Percentiles rank a stretch among this genome's conserved stretches.
These are phyloP conservation scores for Eulemur rufifrons DNA, from an alignment of 2,113 vertebrate species.

Conservation along the genomic window DNA sequence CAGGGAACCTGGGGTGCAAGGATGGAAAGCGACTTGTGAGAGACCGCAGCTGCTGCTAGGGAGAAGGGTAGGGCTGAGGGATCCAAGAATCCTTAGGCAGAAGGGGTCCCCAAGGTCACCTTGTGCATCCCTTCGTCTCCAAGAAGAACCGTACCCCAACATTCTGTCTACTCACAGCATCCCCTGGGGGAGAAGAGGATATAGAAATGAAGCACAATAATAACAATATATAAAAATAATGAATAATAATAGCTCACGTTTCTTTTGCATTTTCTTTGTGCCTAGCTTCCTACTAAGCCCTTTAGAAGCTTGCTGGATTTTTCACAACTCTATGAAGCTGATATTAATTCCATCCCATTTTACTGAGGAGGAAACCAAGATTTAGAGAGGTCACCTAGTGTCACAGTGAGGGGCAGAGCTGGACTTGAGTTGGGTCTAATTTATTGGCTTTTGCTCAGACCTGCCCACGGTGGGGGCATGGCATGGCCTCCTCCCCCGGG, in stretches of 20 bases:
- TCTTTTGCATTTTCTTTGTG: not conserved
- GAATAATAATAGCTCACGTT: not conserved
- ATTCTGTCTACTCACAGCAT: not conserved
- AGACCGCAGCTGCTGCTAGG: not conserved
- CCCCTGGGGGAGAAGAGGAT: not conserved
- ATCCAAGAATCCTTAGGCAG: not conserved
- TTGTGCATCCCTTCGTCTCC: not conserved
- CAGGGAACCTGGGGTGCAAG: slow-evolving; percentile 41
- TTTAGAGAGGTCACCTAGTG: not conserved
- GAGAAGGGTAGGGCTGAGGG: not conserved
- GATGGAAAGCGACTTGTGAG: slow-evolving; percentile 38
- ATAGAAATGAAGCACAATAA: not conserved
- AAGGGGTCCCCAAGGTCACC: not conserved
- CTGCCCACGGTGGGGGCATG: not conserved
- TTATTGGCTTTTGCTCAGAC: not conserved
- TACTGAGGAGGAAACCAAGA: not conserved
- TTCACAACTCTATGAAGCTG: not conserved
- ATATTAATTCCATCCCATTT: not conserved
- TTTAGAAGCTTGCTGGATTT: not conserved
- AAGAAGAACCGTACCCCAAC: not conserved
- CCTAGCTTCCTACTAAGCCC: not conserved
- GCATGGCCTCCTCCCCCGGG: not conserved
- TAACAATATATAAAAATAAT: not conserved
- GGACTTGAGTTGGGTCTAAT: not conserved
- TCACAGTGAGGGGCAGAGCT: not conserved